These are phyloP conservation scores for Blomia tropicalis DNA, from an alignment of 2,888 invertebrate species.

Conservation along the genomic window DNA sequence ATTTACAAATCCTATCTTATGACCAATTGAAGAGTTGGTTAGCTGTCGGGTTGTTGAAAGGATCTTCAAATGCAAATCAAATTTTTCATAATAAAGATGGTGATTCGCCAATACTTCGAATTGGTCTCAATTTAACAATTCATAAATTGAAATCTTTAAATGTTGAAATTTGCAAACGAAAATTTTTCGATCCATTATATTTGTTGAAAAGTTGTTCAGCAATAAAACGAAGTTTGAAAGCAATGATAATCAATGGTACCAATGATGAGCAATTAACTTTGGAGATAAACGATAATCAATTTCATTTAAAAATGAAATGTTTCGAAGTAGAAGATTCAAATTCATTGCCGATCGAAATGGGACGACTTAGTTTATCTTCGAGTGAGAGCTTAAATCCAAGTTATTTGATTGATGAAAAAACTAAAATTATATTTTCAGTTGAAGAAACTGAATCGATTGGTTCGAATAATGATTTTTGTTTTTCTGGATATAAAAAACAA, in stretches of 20 bases:
- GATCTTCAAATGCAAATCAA: not conserved
- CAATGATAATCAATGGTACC: not conserved
- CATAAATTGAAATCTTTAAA: not conserved
- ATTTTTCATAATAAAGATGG: too few species aligned
- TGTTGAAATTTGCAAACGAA: not conserved
- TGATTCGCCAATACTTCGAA: not conserved
- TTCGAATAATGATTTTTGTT: not conserved
- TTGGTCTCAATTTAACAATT: not conserved
- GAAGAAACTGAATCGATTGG: not conserved
- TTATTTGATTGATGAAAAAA: not conserved
- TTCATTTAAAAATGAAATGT: not conserved
- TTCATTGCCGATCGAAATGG: too few species aligned
- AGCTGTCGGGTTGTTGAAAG: not conserved
- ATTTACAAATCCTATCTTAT: not conserved
- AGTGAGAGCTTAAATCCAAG: not conserved
- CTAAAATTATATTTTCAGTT: not conserved
- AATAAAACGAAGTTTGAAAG: not conserved
- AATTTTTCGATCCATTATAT: not conserved
- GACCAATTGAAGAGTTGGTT: not conserved
- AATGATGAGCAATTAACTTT: not conserved
- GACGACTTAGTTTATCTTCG: not conserved
- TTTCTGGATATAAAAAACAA: slow-evolving; percentile 19
- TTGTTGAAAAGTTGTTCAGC: not conserved
- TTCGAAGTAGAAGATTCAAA: not conserved
- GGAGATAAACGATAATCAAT: not conserved